Base-by-base conservation (phyloP, 2,888 invertebrate genomes). In the Drosophila cracens region DNA sequence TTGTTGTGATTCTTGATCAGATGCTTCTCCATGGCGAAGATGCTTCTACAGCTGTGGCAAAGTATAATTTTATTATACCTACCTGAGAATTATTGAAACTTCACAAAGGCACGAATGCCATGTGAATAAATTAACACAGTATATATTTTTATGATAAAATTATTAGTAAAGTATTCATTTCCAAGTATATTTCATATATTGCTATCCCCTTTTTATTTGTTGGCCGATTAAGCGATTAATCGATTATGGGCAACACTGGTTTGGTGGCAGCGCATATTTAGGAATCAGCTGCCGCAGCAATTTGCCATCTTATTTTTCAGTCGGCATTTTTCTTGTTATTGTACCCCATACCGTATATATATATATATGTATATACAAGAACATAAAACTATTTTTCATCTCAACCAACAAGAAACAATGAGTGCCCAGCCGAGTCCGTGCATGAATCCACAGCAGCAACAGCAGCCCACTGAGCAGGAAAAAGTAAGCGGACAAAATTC, bases 381-480 rank as follows among this genome's bases (percentile, higher is more conserved):
- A 16, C 16, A 46, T 25, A 5, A 2, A 46, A 46, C 4, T 25
- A n/a, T 29, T 38, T 48, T 40, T 27, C 21, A 25, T 46, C 18
- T 57, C 36, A 76, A 54, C 25, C 34, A 60, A 18, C 38, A 62
- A 25, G 21, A 34, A 46, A 57, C 61, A 87, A 96, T 96, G 96
- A 96, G 96, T 93, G 94, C 96, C 70, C 96, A 96, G 93, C 96
- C 95, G 88, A 97, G 96, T 93, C 96, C 96, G 88, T 95, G 95
- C 87, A 93, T 95, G 90, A 95, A 95, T 90, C 94, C 89, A 43
- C 90, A 95, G 36, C 64, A 57, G 40, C 57, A 57, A 21, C 57
- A 82, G 59, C 66, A 65, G 34, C 73, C 80, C 2, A 94, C 97
- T 79, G 98, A 99, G 90, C 87, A 83, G 65, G 87, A 87, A 57